These are phyloP conservation scores for Toxotes chatareus DNA, from an alignment of 2,113 vertebrate species.

Conservation along the genomic window DNA sequence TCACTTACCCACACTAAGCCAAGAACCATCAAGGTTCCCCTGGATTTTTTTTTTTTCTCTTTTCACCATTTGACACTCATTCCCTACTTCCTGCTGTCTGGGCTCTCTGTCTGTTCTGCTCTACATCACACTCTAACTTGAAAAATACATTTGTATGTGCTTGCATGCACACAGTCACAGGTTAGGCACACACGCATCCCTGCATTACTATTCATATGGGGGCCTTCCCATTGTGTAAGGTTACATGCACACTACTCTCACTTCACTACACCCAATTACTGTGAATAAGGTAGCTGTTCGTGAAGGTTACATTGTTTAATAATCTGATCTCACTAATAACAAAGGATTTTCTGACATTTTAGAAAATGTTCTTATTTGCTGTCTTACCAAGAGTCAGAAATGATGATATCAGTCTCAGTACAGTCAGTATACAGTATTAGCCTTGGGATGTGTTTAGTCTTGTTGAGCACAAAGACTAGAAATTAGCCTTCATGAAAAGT, in stretches of 20 bases:
- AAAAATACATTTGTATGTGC: constrained; percentile 67
- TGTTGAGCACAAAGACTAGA: background rate
- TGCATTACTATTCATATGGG: constrained; percentile 25
- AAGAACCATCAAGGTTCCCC: constrained; percentile 66
- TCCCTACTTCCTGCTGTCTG: constrained; percentile 51
- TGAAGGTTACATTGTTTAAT: background rate
- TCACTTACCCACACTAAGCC: constrained; percentile 47
- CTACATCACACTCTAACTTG: constrained; percentile 63
- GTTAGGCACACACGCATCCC: constrained; percentile 46
- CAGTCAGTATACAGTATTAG: background rate
- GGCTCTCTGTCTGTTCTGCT: constrained; percentile 67
- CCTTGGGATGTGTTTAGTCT: background rate
- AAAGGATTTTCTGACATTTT: background rate
- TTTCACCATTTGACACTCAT: constrained; percentile 56
- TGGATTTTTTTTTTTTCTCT: constrained; percentile 49
- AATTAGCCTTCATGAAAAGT: background rate
- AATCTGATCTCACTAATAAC: constrained; percentile 3
- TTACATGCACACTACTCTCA: constrained; percentile 32
- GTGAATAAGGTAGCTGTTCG: constrained; percentile 7
- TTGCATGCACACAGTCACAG: constrained; percentile 46
- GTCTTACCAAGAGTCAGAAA: background rate
- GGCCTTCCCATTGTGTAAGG: constrained; percentile 29
- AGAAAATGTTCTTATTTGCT: background rate
- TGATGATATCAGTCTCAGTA: background rate
- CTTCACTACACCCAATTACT: constrained; percentile 35